phyloP scores from a whole-genome alignment of 2,797 vertebrate genomes.

The Lithobates pipiens region DNA sequence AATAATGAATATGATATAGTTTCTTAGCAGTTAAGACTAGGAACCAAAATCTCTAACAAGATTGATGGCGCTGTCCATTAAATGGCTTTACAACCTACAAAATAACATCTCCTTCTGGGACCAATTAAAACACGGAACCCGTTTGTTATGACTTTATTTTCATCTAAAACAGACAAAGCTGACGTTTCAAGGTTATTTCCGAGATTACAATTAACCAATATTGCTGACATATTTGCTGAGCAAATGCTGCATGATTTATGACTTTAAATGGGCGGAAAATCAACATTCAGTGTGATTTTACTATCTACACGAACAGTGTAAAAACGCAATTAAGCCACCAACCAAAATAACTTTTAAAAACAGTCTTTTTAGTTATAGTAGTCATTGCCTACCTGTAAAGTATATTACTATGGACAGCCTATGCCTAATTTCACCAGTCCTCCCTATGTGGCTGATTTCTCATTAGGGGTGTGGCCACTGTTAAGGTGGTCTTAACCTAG shows the following conservation, averaged over 20 bases:
- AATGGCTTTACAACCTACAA: constrained; percentile 37
- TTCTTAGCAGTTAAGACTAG: neutral
- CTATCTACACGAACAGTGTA: neutral
- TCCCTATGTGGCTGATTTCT: too few species aligned
- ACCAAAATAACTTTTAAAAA: neutral
- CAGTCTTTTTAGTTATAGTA: neutral
- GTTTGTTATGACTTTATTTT: constrained; percentile 8
- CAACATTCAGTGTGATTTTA: neutral
- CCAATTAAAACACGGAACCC: constrained; percentile 39
- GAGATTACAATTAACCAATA: constrained; percentile 40
- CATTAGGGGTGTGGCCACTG: too few species aligned
- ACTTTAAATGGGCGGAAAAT: neutral
- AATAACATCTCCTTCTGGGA: constrained; percentile 45
- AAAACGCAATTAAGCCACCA: neutral
- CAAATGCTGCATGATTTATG: constrained; percentile 45
- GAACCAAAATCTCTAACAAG: neutral
- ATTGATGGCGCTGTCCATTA: constrained; percentile 27
- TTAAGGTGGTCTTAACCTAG: too few species aligned
- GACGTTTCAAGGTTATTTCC: constrained; percentile 37
- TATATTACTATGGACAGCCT: too few species aligned
- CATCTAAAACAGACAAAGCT: constrained; percentile 13
- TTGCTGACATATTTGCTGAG: constrained; percentile 23
- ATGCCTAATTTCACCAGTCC: too few species aligned
- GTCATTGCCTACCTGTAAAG: too few species aligned
- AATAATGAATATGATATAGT: neutral